Evolutionary conservation across 2,888 invertebrate genomes (phyloP).

Genomic region (Bellardia bayeri): DNA sequence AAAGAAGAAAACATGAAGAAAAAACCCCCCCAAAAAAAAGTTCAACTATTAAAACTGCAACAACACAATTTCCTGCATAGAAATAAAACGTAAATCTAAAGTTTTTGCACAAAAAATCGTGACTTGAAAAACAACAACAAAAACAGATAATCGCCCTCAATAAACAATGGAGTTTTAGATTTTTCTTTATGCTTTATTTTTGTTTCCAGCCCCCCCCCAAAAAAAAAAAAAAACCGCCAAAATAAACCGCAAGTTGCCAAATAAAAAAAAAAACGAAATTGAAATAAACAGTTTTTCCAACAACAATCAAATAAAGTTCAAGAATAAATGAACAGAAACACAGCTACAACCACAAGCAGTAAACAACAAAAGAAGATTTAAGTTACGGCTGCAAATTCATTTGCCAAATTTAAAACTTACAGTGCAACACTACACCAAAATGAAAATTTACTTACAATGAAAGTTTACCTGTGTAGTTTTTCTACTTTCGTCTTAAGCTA

Average conservation of each 20-base stretch:
- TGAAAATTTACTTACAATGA: not conserved
- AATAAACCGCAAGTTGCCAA: conserved; percentile 54
- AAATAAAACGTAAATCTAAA: conserved; percentile 16
- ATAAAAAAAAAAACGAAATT: conserved; percentile 6
- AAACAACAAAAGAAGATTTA: conserved; percentile 33
- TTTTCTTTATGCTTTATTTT: not conserved
- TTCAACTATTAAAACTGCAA: conserved; percentile 49
- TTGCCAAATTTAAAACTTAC: conserved; percentile 28
- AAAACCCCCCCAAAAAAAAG: conserved; percentile 40
- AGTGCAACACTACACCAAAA: not conserved
- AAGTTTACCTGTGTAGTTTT: not conserved
- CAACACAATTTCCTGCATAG: conserved; percentile 23
- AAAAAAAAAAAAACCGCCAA: conserved; percentile 19
- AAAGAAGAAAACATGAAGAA: conserved; percentile 37
- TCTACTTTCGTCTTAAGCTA: not conserved
- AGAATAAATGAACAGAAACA: conserved; percentile 61
- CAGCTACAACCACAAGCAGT: conserved; percentile 10
- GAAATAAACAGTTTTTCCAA: conserved; percentile 37
- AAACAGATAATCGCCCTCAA: conserved; percentile 59
- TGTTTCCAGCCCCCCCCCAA: not conserved
- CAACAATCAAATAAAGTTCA: conserved; percentile 70
- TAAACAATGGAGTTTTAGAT: conserved; percentile 58
- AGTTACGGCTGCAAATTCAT: conserved; percentile 12
- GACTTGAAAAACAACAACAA: conserved; percentile 44
- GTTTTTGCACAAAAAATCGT: conserved; percentile 55